Evolutionary conservation across 2,113 vertebrate species (phyloP).

Genomic region (Atractosteus spatula): DNA sequence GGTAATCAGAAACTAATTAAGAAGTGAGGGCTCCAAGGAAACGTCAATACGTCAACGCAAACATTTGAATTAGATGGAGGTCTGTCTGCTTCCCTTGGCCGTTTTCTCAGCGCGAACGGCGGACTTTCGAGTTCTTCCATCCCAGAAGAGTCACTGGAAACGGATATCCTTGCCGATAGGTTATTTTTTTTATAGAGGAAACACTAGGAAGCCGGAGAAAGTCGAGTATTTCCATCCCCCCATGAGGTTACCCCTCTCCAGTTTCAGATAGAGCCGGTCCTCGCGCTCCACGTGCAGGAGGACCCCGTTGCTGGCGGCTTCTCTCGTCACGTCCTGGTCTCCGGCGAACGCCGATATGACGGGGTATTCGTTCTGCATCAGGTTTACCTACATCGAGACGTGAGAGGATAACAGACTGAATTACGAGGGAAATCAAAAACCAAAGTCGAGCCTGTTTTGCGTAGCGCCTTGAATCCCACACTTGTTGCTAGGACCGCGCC

Average conservation of each 20-base stretch:
- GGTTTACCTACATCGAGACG: slow-evolving; percentile 76
- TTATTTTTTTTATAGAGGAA: slow-evolving; percentile 83
- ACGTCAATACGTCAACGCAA: slow-evolving; percentile 78
- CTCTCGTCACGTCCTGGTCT: slow-evolving; percentile 97
- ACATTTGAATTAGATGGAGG: slow-evolving; percentile 68
- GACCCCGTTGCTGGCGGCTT: slow-evolving; percentile 97
- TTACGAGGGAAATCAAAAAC: no score
- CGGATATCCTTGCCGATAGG: slow-evolving; percentile 51
- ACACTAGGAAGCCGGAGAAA: slow-evolving; percentile 98
- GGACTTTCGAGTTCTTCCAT: slow-evolving; percentile 59
- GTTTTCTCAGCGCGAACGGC: slow-evolving; percentile 68
- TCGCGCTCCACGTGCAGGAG: slow-evolving; percentile 95
- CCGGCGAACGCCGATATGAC: slow-evolving; percentile 98
- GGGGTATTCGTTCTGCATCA: slow-evolving; percentile 97
- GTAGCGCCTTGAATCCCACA: no score
- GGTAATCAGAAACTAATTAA: slow-evolving; percentile 76
- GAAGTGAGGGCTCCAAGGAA: slow-evolving; percentile 79
- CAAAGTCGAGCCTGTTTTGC: no score
- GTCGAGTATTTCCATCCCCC: slow-evolving; percentile 99
- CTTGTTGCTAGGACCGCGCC: no score
- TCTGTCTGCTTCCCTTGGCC: slow-evolving; percentile 70
- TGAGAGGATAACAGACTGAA: no score
- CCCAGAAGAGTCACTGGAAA: slow-evolving; percentile 57
- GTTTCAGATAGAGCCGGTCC: slow-evolving; percentile 95
- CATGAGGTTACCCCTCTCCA: slow-evolving; percentile 97